Base-by-base conservation (phyloP, 2,113 vertebrate species). In the Sylvilagus bachmani region DNA sequence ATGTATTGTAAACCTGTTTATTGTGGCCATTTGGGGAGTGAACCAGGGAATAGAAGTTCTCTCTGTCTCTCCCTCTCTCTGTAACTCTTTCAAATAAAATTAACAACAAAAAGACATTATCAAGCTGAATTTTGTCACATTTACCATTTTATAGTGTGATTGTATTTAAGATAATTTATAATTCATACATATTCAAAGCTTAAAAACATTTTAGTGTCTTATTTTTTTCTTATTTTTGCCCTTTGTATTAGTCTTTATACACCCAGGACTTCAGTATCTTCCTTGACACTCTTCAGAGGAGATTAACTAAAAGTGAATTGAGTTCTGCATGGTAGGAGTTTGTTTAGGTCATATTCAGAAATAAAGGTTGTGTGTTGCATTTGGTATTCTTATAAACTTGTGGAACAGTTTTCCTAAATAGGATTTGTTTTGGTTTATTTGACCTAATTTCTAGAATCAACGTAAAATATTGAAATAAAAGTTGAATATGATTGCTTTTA, bases 251-350 rank as follows among this genome's bases (percentile, higher is more conserved):
- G 88, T 44, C 66, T 95, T 86, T 74, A 29, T 73, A 84, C 55
- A 90, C 49, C 82, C 82, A 92, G 69, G 79, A 62, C 89, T 93
- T 92, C 73, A 95, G 27, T 87, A 21, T 82, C 82, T 49, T 69
- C 55, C 49, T 86, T 89, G 33, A 75, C 19, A 78, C 33, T 83
- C 51, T 75, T 58, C 78, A 21, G 51, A 36, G 73, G 22, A 75
- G 64, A 78, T 58, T 74, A 22, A 70, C 36, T 77, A 9, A 69
- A 81, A 67, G 74, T 31, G 51, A 71, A 17, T 77, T 0, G 0
- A 89, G 79, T 82, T 86, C 78, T 67, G 2, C 17, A 25, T 55
- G 67, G 67, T 29, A 49, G 13, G 24, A 85, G 1, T 85, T 73
- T 27, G 10, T n/a, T 80, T 88, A 67, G 64, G 90, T 31, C 12